These are phyloP conservation scores for Harpagifer antarcticus DNA, from an alignment of 2,797 vertebrate genomes.

Conservation along the genomic window DNA sequence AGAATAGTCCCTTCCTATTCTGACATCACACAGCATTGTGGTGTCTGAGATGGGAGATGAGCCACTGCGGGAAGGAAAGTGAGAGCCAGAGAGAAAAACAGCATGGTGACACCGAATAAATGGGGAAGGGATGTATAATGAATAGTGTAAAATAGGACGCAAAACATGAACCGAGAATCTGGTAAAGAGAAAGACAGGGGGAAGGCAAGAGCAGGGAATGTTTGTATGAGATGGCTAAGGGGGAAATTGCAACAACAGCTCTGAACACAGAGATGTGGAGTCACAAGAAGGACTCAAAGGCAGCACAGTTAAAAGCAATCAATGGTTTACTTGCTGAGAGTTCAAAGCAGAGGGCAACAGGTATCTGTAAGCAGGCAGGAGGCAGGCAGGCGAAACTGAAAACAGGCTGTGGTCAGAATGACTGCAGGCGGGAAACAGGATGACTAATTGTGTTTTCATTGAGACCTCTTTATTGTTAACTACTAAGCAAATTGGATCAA, in stretches of 20 bases:
- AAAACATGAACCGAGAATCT: conserved; percentile 34
- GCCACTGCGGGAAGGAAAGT: too few species aligned
- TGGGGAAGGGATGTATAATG: conserved; percentile 46
- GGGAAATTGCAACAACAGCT: conserved; percentile 18
- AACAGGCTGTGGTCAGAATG: too few species aligned
- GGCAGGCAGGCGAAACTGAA: too few species aligned
- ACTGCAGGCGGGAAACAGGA: too few species aligned
- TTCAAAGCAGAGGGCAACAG: conserved; percentile 20
- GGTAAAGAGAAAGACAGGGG: conserved; percentile 43
- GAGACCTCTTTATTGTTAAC: too few species aligned
- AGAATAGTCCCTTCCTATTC: conserved; percentile 66
- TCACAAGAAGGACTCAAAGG: conserved; percentile 20
- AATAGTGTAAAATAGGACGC: conserved; percentile 50
- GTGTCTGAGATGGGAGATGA: conserved; percentile 60
- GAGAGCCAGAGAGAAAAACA: conserved; percentile 22
- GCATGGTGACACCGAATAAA: conserved; percentile 44
- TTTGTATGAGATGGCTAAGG: conserved; percentile 54
- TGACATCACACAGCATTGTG: conserved; percentile 71
- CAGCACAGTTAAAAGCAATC: conserved; percentile 17
- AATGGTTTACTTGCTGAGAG: conserved; percentile 16
- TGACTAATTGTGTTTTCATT: too few species aligned
- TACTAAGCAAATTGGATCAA: too few species aligned
- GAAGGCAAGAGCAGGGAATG: conserved; percentile 25
- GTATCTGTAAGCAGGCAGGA: too few species aligned
- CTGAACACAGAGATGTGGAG: conserved; percentile 10